These are phyloP conservation scores for Peromyscus aztecus DNA, from an alignment of 2,797 vertebrate genomes.

Conservation along the genomic window DNA sequence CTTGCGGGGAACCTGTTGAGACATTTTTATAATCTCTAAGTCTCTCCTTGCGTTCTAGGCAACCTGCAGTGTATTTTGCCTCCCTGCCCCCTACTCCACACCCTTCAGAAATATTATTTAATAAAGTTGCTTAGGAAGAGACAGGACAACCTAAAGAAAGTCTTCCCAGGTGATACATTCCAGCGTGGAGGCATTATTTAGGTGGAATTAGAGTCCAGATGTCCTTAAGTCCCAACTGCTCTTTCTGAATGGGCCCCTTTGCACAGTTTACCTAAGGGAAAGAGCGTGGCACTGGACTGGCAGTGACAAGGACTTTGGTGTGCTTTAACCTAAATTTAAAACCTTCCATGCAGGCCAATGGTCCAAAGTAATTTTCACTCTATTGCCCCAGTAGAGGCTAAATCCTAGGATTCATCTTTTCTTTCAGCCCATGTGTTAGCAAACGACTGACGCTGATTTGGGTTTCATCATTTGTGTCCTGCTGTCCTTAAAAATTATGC, in stretches of 20 bases:
- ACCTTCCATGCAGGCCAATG: not conserved
- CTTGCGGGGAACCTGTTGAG: not conserved
- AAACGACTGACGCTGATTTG: not conserved
- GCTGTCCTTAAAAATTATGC: not conserved
- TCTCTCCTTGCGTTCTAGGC: not conserved
- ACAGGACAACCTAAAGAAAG: not conserved
- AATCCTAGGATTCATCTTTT: not conserved
- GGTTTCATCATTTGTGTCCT: not conserved
- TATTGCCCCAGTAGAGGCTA: not conserved
- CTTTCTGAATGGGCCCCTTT: not conserved
- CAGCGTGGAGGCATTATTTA: not conserved
- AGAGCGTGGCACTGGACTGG: fast-evolving
- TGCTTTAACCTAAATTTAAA: not conserved
- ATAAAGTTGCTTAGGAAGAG: not conserved
- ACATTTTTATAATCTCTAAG: not conserved
- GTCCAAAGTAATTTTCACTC: slow-evolving; percentile 15
- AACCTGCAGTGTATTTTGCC: not conserved
- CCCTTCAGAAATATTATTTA: not conserved
- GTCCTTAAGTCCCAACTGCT: not conserved
- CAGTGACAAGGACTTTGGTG: not conserved
- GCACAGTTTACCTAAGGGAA: not conserved
- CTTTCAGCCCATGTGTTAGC: not conserved
- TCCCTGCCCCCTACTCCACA: not conserved
- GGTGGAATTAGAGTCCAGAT: not conserved
- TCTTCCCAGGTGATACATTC: not conserved